Evolutionary conservation across 2,797 vertebrate genomes (phyloP).

Genomic region (Ispidina picta): DNA sequence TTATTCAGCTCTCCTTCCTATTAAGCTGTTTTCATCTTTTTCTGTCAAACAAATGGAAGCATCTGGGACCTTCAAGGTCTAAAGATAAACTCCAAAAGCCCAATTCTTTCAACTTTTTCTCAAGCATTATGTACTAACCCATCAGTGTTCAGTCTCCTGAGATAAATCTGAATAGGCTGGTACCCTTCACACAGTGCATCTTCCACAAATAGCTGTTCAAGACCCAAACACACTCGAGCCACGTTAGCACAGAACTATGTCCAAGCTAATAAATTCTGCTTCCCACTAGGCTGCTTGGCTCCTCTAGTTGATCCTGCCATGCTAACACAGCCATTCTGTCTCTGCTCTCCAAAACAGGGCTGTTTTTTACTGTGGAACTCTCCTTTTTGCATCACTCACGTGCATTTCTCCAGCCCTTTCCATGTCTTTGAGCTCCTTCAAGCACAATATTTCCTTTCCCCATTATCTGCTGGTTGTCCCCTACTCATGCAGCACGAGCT

Average conservation of each 20-base stretch:
- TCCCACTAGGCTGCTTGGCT: not conserved
- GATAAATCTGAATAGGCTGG: not conserved
- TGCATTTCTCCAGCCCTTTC: not conserved
- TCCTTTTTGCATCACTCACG: not conserved
- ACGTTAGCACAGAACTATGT: not conserved
- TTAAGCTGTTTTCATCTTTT: not conserved
- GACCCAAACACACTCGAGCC: not conserved
- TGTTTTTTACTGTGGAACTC: not conserved
- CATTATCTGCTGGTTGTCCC: not conserved
- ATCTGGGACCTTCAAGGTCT: not conserved
- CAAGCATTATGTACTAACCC: not conserved
- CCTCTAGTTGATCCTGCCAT: not conserved
- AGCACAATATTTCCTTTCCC: not conserved
- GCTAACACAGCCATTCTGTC: not conserved
- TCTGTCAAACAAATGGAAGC: not conserved
- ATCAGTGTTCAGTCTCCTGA: not conserved
- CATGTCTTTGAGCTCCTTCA: not conserved
- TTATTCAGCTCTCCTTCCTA: not conserved
- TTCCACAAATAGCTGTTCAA: not conserved
- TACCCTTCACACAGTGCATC: not conserved
- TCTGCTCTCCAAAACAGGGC: accelerated
- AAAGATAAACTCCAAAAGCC: not conserved
- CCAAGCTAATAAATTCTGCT: not conserved
- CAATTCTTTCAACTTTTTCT: not conserved
- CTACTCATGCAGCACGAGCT: not conserved